A percentile compares a stretch with the other conserved stretches of the same genome.
These are phyloP conservation scores for Poeciliopsis occidentalis DNA, from an alignment of 2,113 vertebrate species.

Conservation along the genomic window DNA sequence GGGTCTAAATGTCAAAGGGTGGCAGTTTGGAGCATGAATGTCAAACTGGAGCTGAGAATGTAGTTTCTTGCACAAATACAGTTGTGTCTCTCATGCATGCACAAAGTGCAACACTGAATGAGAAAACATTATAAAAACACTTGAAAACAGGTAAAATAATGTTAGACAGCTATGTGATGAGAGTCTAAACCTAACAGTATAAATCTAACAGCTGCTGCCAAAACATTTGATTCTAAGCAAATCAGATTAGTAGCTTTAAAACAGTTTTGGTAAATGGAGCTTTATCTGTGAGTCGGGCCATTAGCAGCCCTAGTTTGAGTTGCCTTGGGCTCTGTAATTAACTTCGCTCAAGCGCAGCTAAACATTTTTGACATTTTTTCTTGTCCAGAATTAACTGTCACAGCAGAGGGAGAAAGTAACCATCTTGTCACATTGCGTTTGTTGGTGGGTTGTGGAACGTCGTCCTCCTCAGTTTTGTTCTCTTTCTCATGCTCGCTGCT, in stretches of 20 bases:
- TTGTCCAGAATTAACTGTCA: constrained; percentile 98
- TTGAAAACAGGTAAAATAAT: constrained; percentile 16
- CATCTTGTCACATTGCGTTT: constrained; percentile 93
- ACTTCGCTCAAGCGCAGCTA: constrained; percentile 96
- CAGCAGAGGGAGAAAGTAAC: constrained; percentile 91
- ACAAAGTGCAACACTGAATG: background rate
- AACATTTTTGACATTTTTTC: constrained; percentile 98
- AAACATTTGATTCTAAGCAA: constrained; percentile 96
- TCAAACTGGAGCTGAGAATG: constrained; percentile 33
- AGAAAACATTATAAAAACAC: background rate
- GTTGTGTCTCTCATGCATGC: constrained; percentile 39
- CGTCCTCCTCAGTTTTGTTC: constrained; percentile 71
- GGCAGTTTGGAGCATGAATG: constrained; percentile 53
- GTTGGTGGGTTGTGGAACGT: constrained; percentile 81
- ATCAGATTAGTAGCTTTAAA: constrained; percentile 93
- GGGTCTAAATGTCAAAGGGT: constrained; percentile 68
- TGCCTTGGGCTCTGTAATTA: constrained; percentile 94
- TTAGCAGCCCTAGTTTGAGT: constrained; percentile 88
- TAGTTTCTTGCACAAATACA: constrained; percentile 16
- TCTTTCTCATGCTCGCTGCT: constrained; percentile 27
- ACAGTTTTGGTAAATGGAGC: constrained; percentile 90
- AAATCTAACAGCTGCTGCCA: constrained; percentile 90
- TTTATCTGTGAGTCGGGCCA: constrained; percentile 95
- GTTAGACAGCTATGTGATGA: constrained; percentile 15
- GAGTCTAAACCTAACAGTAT: constrained; percentile 72